A percentile compares a stretch with the other conserved stretches of the same genome.
Evolutionary conservation across 2,797 vertebrate genomes (phyloP).

Genomic region (Poeciliopsis paucimaculata): DNA sequence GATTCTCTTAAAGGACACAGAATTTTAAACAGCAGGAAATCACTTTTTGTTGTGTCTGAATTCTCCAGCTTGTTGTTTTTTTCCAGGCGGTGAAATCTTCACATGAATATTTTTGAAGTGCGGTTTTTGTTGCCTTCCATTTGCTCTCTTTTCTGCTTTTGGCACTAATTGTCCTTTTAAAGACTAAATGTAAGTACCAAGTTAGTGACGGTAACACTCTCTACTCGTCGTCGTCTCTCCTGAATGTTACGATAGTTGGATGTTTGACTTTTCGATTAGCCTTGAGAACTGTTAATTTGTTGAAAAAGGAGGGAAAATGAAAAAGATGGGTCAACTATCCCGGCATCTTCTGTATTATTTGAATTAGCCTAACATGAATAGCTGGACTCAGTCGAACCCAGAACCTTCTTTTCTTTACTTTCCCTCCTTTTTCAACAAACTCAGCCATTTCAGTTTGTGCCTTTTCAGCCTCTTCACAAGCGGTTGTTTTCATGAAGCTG

Average conservation of each 20-base stretch:
- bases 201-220: not conserved
- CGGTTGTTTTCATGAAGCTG: not conserved
- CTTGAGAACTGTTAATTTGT: too few relatives aligned
- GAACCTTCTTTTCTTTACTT: too few relatives aligned
- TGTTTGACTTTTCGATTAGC: too few relatives aligned
- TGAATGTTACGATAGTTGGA: too few relatives aligned
- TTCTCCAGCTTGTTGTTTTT: not conserved
- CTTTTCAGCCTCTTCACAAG: not conserved
- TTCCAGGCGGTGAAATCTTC: not conserved
- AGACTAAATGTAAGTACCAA: not conserved
- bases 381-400: too few relatives aligned
- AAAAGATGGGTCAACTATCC: too few relatives aligned
- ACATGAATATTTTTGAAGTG: not conserved
- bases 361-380: too few relatives aligned
- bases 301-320: too few relatives aligned
- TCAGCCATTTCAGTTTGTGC: not conserved
- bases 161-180: not conserved
- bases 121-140: not conserved
- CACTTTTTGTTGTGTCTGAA: not conserved
- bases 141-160: not conserved
- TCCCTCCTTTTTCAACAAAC: too few relatives aligned
- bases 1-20: not conserved
- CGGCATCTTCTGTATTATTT: too few relatives aligned
- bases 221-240: too few relatives aligned
- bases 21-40: not conserved